phyloP scores from a whole-genome alignment of 2,113 vertebrate species.

The Gambusia affinis region DNA sequence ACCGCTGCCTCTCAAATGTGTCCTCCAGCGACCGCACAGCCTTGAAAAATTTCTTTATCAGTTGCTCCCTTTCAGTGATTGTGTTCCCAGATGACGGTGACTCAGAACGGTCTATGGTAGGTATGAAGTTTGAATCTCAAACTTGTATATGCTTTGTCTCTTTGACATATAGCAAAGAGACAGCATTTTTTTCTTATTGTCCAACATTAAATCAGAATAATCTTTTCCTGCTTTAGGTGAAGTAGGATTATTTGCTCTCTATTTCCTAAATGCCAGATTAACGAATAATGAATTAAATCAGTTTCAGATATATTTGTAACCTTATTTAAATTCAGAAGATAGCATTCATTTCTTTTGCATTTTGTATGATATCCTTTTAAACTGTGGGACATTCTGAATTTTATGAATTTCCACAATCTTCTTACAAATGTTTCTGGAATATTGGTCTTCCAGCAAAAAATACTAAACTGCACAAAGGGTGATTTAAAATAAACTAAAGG shows the following conservation, averaged over 20 bases:
- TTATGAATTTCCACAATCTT: too few relatives aligned
- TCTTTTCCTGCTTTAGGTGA: neutral
- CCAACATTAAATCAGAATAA: neutral
- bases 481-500: too few relatives aligned
- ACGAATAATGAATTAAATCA: neutral
- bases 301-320: neutral
- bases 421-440: too few relatives aligned
- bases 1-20: slow-evolving; percentile 27
- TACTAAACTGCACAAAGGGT: too few relatives aligned
- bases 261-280: neutral
- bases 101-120: slow-evolving; percentile 36
- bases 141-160: slow-evolving; percentile 10
- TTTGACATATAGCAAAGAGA: neutral
- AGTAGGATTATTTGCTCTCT: neutral
- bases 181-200: neutral
- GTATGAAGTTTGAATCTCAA: slow-evolving; percentile 36
- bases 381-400: too few relatives aligned
- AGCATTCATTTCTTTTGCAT: too few relatives aligned
- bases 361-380: too few relatives aligned
- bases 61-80: slow-evolving; percentile 7
- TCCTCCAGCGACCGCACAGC: slow-evolving; percentile 24
- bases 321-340: too few relatives aligned
- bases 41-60: slow-evolving; percentile 7
- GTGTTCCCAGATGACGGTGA: slow-evolving; percentile 18
- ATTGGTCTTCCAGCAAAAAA: too few relatives aligned